Conservation (phyloP, 2,113 vertebrate species). For the Coracopsis vasa region DNA sequence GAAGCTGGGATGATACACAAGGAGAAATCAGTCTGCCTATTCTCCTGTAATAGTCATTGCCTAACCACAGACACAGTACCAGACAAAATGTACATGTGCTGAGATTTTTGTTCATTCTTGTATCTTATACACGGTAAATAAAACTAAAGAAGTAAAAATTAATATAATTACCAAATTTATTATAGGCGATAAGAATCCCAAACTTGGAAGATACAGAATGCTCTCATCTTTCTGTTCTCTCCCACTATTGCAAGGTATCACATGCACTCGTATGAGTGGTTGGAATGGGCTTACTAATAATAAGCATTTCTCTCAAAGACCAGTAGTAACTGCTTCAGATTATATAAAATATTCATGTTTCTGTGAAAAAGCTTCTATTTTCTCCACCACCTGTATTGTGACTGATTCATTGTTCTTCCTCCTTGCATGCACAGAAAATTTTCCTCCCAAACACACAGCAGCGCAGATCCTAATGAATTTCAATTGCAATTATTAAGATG, state of each 20-base stretch:
- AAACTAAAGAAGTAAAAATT: neutral
- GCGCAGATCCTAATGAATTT: neutral
- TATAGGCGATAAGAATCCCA: neutral
- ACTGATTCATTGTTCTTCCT: neutral
- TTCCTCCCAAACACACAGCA: neutral
- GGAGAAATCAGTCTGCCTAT: neutral
- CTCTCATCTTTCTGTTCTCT: neutral
- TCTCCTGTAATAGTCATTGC: neutral
- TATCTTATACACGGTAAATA: neutral
- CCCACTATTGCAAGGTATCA: neutral
- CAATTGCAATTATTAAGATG: neutral
- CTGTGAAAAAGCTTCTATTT: neutral
- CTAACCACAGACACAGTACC: neutral
- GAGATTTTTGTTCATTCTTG: neutral
- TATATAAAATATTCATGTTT: neutral
- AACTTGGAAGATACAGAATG: neutral
- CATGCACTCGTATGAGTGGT: neutral
- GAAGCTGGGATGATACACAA: neutral
- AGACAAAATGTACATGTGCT: neutral
- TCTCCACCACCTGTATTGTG: neutral
- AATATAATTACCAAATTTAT: neutral
- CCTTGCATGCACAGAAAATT: neutral
- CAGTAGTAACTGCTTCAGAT: neutral
- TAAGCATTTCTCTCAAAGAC: neutral
- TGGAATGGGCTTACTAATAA: neutral